These are phyloP conservation scores for Lacerta agilis DNA, from an alignment of 2,797 vertebrate species.

Conservation along the genomic window DNA sequence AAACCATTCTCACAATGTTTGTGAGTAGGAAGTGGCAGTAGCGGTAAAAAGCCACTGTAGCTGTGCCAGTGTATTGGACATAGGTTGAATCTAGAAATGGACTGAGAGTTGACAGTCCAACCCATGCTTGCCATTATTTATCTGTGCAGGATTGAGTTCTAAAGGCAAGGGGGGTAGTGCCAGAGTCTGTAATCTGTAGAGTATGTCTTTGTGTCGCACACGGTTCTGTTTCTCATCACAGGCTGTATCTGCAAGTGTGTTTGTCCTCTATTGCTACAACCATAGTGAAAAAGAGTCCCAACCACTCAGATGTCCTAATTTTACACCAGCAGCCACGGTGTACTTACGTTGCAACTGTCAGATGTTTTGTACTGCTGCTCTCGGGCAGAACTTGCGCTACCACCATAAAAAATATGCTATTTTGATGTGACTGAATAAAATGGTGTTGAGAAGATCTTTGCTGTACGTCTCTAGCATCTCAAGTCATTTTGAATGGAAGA, in stretches of 20 bases:
- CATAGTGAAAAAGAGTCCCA: constrained; percentile 10
- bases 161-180: constrained; percentile 33
- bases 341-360: constrained; percentile 54
- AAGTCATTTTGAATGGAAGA: background rate
- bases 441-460: constrained; percentile 22
- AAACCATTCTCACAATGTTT: background rate
- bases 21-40: background rate
- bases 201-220: constrained; percentile 56
- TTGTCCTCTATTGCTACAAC: constrained; percentile 14
- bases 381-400: constrained; percentile 55
- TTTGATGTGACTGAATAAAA: constrained; percentile 15
- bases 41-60: background rate
- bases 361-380: constrained; percentile 59
- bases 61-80: background rate
- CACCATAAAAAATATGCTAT: constrained; percentile 16
- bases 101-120: background rate
- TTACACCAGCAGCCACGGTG: constrained; percentile 31
- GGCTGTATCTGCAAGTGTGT: constrained; percentile 57
- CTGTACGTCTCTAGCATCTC: fast-evolving
- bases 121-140: background rate
- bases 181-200: constrained; percentile 49
- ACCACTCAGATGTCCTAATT: constrained; percentile 35
- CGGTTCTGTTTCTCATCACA: constrained; percentile 58
- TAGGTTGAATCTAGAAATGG: background rate
- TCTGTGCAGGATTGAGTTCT: background rate